Evolutionary conservation across 1,140 invertebrate genomes (phyloP).

Genomic region (Drosophila obscura): DNA sequence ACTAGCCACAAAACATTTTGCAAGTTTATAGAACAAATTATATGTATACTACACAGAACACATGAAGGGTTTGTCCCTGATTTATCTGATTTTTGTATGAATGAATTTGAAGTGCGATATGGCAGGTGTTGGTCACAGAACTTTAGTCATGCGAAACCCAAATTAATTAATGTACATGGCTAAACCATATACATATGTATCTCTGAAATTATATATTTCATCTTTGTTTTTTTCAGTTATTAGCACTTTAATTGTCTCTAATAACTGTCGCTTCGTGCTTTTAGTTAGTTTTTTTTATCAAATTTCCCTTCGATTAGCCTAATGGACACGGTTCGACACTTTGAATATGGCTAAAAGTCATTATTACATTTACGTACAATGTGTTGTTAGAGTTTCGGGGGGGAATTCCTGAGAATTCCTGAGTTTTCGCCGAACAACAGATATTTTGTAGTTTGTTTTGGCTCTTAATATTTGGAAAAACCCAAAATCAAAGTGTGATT

Average conservation of each 20-base stretch:
- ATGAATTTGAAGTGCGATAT: conserved; percentile 13
- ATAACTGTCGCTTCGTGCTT: conserved; percentile 53
- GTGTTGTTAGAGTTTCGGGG: not conserved
- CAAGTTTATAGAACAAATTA: conserved; percentile 11
- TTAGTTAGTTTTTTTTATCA: conserved; percentile 18
- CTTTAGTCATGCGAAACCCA: conserved; percentile 28
- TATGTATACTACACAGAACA: conserved; percentile 19
- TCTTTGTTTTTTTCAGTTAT: conserved; percentile 40
- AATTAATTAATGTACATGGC: conserved; percentile 33
- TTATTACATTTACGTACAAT: conserved; percentile 53
- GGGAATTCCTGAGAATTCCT: conserved; percentile 35
- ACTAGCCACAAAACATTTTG: conserved; percentile 1
- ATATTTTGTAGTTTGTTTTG: too few relatives aligned
- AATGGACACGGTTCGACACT: conserved; percentile 11
- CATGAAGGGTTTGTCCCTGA: not conserved
- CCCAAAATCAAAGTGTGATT: conserved; percentile 13
- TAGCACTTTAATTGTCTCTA: conserved; percentile 61
- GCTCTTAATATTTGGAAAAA: conserved; percentile 2
- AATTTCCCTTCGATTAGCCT: not conserved
- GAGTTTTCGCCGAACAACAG: conserved; percentile 10
- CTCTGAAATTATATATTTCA: conserved; percentile 1
- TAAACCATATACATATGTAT: not conserved
- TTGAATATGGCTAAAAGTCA: not conserved
- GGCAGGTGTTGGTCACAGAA: conserved; percentile 21
- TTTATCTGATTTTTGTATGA: conserved; percentile 17